Evolutionary conservation across 2,113 vertebrate genomes (phyloP), one percentile per base, ranked within the genome.

Genomic region (Camelus dromedarius): DNA sequence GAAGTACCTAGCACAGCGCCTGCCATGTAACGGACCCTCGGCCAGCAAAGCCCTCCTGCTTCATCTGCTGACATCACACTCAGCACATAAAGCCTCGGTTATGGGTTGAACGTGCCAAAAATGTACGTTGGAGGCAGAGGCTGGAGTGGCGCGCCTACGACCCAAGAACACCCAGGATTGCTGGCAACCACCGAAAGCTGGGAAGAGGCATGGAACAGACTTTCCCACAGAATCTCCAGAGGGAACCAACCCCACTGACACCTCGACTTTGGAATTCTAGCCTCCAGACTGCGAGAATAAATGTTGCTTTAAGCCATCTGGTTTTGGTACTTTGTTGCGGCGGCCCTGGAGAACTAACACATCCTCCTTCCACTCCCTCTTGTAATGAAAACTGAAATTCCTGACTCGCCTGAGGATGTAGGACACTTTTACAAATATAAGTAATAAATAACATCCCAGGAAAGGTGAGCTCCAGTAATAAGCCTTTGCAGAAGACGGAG

Each of bases 111-210:
- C 3, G 2, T 22, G 24, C 24, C 56, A 18, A 62, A 54, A 58
- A 26, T 6, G 52, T 35, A 24, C 2, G 52, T 8, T 35, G 32
- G 20, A 35, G 66, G 18, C 54, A 28, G 50, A 89, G 35, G 52
- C 1, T 10, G 8, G 3, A 82, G 38, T 12, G 16, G 20, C 0
- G 22, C 1, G 2, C 3, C 8, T 2, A 30, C 18, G 42, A 48
- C 75, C 14, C n/a, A 10, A 56, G 50, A 52, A 54, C 42, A n/a
- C 26, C 7, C 6, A 42, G 38, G 32, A 11, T 4, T 16, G 1
- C 56, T 13, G 2, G 32, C 26, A 60, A 19, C 30, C 12, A 3
- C 11, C 10, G 12, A 8, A 13, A 16, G 38, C 35, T 13, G 11
- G 35, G 52, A 84, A 28, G 22, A 32, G 5, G 22, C 24, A 15